Base-by-base conservation (phyloP, 2,113 vertebrate species). In the Erythrolamprus reginae region DNA sequence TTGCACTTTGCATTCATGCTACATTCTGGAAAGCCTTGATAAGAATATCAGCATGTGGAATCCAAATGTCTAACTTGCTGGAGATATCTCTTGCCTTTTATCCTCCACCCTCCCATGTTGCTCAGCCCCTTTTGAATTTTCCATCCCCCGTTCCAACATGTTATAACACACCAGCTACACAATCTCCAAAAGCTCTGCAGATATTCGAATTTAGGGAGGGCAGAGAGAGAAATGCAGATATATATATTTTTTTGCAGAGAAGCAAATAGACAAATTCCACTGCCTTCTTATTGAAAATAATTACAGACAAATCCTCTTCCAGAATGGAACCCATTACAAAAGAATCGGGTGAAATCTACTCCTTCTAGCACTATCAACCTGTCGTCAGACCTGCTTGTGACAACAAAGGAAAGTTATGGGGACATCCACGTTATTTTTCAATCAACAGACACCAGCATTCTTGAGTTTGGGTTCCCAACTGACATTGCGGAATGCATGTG, bases 41-140 rank as follows among this genome's bases (percentile, higher is more conserved):
- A 96, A 96, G 95, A 96, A 90, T 96, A 97, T 96, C 94, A 95
- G 95, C 96, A 96, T 95, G 93, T 94, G 93, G 93, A 95, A 96
- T 96, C 95, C 95, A 96, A 96, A 95, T 33, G 89, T 92, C 92
- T 89, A 92, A 96, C 92, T 93, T 94, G 92, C 92, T 93, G 90
- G 93, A 96, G 90, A 96, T 92, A 95, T 90, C 93, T 93, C 65
- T 88, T 93, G 86, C 12, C 93, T 92, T 93, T 89, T 84, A 83
- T 70, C 51, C 88, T 90, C 84, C 70, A 84, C 45, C 91, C 33
- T 70, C 82, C 90, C 88, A 55, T 65, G 94, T 84, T 91, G 90
- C 87, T 87, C 88, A 77, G 42, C 93, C 92, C 91, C 90, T 92
- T 87, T 90, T 94, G 93, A 91, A 95, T 95, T 95, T 89, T 26